phyloP scores from a whole-genome alignment of 2,888 invertebrate genomes.

The Muscina levida region DNA sequence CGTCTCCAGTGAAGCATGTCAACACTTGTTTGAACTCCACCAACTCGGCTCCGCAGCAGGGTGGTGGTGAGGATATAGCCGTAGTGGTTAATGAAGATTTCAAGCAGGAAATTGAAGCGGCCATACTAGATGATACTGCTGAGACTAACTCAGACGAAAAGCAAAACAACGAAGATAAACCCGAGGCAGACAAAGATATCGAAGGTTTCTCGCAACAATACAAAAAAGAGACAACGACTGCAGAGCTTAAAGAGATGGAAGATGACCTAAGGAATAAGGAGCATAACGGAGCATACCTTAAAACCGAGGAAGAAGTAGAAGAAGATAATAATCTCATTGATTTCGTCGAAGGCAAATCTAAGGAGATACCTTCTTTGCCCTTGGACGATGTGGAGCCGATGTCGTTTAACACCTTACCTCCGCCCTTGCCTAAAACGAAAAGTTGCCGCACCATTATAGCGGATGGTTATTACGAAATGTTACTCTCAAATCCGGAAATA shows the following conservation, averaged over 20 bases:
- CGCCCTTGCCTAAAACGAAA: constrained; percentile 81
- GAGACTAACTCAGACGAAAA: constrained; percentile 65
- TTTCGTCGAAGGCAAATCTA: constrained; percentile 63
- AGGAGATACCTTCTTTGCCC: constrained; percentile 13
- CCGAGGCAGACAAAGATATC: constrained; percentile 71
- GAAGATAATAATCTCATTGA: constrained; percentile 68
- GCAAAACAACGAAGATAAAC: constrained; percentile 70
- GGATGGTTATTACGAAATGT: constrained; percentile 89
- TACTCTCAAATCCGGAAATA: constrained; percentile 89
- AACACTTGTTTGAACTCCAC: constrained; percentile 44
- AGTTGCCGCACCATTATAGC: constrained; percentile 85
- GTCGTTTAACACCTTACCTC: constrained; percentile 74
- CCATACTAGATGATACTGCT: constrained; percentile 75
- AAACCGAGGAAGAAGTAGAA: constrained; percentile 1
- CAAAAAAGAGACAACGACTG: constrained; percentile 54
- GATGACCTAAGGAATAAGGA: constrained; percentile 39
- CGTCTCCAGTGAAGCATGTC: constrained; percentile 80
- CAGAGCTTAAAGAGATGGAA: constrained; percentile 49
- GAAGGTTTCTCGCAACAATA: constrained; percentile 45
- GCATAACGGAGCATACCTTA: neutral
- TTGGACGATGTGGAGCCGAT: constrained; percentile 42
- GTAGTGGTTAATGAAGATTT: constrained; percentile 77
- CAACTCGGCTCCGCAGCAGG: constrained; percentile 71
- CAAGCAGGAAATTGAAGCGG: constrained; percentile 77
- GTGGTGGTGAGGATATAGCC: constrained; percentile 80